A percentile compares a stretch with the other conserved stretches of the same genome.
phyloP scores from a whole-genome alignment of 2,113 vertebrate species.

The Parotia lawesii region DNA sequence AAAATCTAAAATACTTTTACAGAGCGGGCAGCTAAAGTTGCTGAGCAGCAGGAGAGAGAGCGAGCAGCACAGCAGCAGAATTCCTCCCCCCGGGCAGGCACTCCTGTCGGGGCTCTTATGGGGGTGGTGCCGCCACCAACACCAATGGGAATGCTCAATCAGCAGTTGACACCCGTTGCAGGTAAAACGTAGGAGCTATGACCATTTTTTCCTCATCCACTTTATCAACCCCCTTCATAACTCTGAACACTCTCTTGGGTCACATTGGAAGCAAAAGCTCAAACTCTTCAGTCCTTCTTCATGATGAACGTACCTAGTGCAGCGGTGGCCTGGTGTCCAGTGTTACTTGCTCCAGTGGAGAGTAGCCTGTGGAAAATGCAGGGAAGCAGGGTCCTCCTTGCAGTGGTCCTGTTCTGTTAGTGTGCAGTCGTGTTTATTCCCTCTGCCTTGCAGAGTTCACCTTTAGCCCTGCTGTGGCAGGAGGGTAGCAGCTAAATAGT shows the following conservation, averaged over 20 bases:
- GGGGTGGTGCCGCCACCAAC: slow-evolving; percentile 95
- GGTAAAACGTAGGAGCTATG: slow-evolving; percentile 88
- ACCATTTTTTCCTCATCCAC: slow-evolving; percentile 80
- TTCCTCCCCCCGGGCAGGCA: slow-evolving; percentile 96
- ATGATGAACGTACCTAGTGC: slow-evolving; percentile 10
- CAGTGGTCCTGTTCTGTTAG: neutral
- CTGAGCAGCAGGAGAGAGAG: slow-evolving; percentile 98
- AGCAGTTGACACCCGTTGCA: slow-evolving; percentile 96
- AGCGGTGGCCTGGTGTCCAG: slow-evolving; percentile 40
- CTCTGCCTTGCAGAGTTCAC: neutral
- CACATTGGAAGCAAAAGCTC: slow-evolving; percentile 67
- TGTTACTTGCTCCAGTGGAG: slow-evolving; percentile 21
- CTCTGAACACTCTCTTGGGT: slow-evolving; percentile 66
- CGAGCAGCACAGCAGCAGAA: slow-evolving; percentile 88
- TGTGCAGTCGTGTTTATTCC: neutral
- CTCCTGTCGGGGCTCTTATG: slow-evolving; percentile 95
- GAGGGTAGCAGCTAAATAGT: neutral
- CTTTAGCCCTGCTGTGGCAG: neutral
- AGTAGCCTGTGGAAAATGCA: slow-evolving; percentile 28
- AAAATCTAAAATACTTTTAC: slow-evolving; percentile 85
- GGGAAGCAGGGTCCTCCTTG: neutral
- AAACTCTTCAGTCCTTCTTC: slow-evolving; percentile 67
- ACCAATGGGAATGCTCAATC: slow-evolving; percentile 98
- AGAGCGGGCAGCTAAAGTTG: slow-evolving; percentile 99
- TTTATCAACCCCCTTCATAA: slow-evolving; percentile 80